Evolutionary conservation across 2,797 vertebrate genomes (phyloP).

Genomic region (Coregonus suidteri): DNA sequence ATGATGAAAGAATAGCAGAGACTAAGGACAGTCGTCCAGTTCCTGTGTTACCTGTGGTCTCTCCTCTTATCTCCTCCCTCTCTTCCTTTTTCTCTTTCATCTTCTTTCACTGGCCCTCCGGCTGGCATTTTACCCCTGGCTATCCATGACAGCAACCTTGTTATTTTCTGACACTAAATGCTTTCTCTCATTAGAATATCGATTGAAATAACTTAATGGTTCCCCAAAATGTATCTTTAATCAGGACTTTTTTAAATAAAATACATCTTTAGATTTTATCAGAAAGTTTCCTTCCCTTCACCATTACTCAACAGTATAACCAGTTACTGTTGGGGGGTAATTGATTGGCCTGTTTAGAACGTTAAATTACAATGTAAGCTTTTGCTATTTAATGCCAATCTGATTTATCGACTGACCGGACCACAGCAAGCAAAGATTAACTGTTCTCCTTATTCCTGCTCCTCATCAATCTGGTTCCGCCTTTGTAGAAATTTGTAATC

Average conservation of each 20-base stretch:
- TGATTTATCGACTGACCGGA: not conserved
- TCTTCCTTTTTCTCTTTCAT: slow-evolving; percentile 6
- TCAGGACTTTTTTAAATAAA: not conserved
- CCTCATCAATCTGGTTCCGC: not conserved
- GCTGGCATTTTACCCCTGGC: not conserved
- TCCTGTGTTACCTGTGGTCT: slow-evolving; percentile 6
- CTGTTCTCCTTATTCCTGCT: not conserved
- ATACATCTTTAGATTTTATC: not conserved
- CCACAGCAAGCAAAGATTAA: not conserved
- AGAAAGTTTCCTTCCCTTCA: not conserved
- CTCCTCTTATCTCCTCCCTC: slow-evolving; percentile 7
- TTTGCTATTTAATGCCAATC: not conserved
- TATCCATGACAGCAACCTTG: not conserved
- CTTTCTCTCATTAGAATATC: not conserved
- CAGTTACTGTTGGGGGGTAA: not conserved
- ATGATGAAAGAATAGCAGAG: not conserved
- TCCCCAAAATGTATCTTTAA: not conserved
- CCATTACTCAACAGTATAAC: not conserved
- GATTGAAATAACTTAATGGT: not conserved
- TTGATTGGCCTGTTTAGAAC: not conserved
- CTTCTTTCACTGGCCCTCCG: slow-evolving; percentile 6
- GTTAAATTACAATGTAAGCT: not conserved
- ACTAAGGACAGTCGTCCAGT: not conserved
- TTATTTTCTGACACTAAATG: not conserved
- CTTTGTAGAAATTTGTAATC: not conserved